These are phyloP conservation scores for Papilio xuthus DNA, from an alignment of 1,140 invertebrate species.

Conservation along the genomic window DNA sequence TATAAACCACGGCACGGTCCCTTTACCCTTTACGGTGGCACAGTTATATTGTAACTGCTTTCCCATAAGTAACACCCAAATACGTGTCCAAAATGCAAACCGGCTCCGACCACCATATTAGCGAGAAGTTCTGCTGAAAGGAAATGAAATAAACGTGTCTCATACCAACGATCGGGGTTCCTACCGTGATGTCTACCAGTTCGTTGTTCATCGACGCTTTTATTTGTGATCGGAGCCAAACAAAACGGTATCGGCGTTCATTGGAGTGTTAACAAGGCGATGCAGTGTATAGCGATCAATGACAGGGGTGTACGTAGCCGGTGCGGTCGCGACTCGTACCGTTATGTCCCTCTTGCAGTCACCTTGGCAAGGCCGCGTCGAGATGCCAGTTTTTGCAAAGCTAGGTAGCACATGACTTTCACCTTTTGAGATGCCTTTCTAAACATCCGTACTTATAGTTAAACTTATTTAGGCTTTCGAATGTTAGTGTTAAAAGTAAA, in stretches of 20 bases:
- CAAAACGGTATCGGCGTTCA: conserved; percentile 45
- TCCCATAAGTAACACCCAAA: conserved; percentile 54
- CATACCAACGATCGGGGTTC: conserved; percentile 53
- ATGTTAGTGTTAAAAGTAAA: conserved; percentile 31
- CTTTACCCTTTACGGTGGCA: conserved; percentile 53
- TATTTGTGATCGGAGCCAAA: conserved; percentile 42
- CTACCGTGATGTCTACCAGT: conserved; percentile 40
- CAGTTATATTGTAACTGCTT: conserved; percentile 64
- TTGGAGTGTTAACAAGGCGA: conserved; percentile 48
- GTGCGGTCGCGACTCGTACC: conserved; percentile 60
- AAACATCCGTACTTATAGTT: conserved; percentile 62
- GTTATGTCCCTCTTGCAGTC: conserved; percentile 79
- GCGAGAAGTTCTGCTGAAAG: conserved; percentile 65
- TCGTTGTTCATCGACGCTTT: conserved; percentile 50
- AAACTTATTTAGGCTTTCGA: conserved; percentile 38
- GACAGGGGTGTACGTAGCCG: conserved; percentile 44
- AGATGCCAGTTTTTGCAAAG: conserved; percentile 79
- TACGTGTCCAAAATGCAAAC: conserved; percentile 71
- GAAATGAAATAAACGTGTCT: conserved; percentile 73
- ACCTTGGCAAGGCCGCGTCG: conserved; percentile 79
- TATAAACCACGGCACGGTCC: conserved; percentile 40
- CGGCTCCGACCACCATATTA: conserved; percentile 59
- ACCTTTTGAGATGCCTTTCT: conserved; percentile 78
- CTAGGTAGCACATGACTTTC: conserved; percentile 79
- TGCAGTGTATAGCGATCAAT: conserved; percentile 46